Evolutionary conservation across 2,888 invertebrate species (phyloP), one percentile per base, ranked within the genome.

Genomic region (Stenurella melanura): DNA sequence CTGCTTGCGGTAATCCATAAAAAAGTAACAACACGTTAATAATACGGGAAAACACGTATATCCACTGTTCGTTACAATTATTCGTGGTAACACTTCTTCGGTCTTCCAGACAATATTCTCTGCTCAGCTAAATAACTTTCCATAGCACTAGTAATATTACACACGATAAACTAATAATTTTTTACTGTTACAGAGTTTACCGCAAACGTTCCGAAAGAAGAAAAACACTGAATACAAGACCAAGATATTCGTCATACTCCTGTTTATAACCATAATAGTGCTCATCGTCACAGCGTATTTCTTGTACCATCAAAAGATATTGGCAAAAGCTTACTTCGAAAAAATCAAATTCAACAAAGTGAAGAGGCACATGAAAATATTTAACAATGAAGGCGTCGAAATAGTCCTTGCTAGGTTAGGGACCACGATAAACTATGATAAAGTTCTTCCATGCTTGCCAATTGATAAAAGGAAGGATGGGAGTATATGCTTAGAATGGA

Each of bases 231-330:
- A 96, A 86, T 95, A 95, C 89, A 96, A 95, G 89, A 92, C 96
- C 0, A 93, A 95, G 80, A 94, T 94, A 5, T 96, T 96, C 88
- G 96, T 96, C 0, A 93, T 93, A 0, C 92, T 96, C 67, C 92
- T 97, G 86, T 96, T 96, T 87, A 91, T 96, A 1, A 93, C 95
- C 21, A 93, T 97, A 34, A 93, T 95, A 0, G 95, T 96, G 87
- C 92, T 96, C 87, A 94, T 97, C 19, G 94, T 95, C 0, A 95
- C 96, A 85, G 95, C 96, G 0, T 96, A 97, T 85, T 93, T 95
- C 0, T 92, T 96, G 76, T 96, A 96, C 88, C 94, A 96, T 79
- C 95, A 95, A 85, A 94, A 96, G 87, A 93, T 96, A 0, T 90
- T 95, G 30, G 95, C 96, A 78, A 93, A 94, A 85, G 95, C 95